Evolutionary conservation across 1,140 invertebrate genomes (phyloP).

Genomic region (Bombus consobrinus): DNA sequence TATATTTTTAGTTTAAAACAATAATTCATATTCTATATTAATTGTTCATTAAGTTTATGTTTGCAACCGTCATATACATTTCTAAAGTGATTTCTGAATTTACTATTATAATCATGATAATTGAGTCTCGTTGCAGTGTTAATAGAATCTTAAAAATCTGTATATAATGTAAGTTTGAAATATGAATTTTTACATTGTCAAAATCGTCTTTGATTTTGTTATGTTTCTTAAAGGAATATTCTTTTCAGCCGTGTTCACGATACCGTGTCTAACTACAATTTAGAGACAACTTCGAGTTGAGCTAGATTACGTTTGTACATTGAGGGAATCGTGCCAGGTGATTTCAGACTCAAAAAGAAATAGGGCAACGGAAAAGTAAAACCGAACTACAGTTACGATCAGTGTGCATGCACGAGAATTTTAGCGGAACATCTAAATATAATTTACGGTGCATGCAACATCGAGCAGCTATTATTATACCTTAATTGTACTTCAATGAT

Average conservation of each 20-base stretch:
- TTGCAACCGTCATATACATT: too few species aligned
- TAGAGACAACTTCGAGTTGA: neutral
- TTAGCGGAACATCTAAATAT: slow-evolving; percentile 58
- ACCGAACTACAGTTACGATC: slow-evolving; percentile 23
- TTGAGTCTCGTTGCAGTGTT: too few species aligned
- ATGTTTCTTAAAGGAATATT: neutral
- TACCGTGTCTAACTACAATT: neutral
- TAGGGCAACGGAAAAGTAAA: slow-evolving; percentile 37
- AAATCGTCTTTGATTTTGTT: neutral
- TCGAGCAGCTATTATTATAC: slow-evolving; percentile 23
- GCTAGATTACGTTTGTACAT: slow-evolving; percentile 7
- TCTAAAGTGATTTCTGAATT: too few species aligned
- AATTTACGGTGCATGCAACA: slow-evolving; percentile 54
- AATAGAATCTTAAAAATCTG: too few species aligned
- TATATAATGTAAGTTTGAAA: too few species aligned
- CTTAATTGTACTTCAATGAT: slow-evolving; percentile 22
- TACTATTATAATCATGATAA: too few species aligned
- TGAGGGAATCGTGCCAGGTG: slow-evolving; percentile 34
- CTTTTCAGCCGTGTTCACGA: slow-evolving; percentile 43
- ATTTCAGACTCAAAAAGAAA: slow-evolving; percentile 33
- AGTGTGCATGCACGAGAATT: slow-evolving; percentile 52
- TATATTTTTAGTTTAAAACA: too few species aligned
- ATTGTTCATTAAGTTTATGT: too few species aligned
- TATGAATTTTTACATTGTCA: too few species aligned
- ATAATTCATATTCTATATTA: too few species aligned